Conservation (phyloP, 2,797 vertebrate genomes). For the Oophaga sylvatica region DNA sequence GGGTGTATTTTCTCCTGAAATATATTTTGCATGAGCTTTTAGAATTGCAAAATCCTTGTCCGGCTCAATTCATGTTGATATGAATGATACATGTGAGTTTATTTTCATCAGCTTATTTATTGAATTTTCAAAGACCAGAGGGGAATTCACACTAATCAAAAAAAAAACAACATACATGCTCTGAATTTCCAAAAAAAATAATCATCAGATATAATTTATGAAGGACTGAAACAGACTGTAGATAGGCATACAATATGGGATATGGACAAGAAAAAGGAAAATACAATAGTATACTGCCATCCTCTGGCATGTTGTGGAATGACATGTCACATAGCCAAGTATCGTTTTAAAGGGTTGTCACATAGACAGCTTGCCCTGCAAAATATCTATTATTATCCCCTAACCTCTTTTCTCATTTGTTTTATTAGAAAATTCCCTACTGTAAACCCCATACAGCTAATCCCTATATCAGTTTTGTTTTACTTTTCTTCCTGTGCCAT, state of each 20-base stretch:
- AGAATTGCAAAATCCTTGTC: not conserved
- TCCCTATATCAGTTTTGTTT: no score
- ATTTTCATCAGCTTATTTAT: not conserved
- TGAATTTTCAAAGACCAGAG: not conserved
- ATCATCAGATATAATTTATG: not conserved
- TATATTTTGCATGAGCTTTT: conserved; percentile 25
- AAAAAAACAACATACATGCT: not conserved
- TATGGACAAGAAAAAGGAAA: not conserved
- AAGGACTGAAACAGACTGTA: not conserved
- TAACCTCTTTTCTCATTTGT: no score
- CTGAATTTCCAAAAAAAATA: not conserved
- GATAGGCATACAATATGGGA: not conserved
- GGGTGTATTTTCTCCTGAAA: not conserved
- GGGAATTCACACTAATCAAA: not conserved
- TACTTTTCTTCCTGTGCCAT: no score
- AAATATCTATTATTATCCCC: no score
- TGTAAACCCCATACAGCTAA: no score
- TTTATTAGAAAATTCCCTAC: no score
- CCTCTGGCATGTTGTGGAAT: not conserved
- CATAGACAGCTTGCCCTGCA: no score
- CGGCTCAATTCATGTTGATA: not conserved
- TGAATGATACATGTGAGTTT: not conserved
- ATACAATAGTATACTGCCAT: conserved; percentile 12
- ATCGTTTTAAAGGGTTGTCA: not conserved
- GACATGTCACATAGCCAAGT: not conserved